phyloP scores from a whole-genome alignment of 2,888 invertebrate genomes.

The Synanthedon andrenaeformis region DNA sequence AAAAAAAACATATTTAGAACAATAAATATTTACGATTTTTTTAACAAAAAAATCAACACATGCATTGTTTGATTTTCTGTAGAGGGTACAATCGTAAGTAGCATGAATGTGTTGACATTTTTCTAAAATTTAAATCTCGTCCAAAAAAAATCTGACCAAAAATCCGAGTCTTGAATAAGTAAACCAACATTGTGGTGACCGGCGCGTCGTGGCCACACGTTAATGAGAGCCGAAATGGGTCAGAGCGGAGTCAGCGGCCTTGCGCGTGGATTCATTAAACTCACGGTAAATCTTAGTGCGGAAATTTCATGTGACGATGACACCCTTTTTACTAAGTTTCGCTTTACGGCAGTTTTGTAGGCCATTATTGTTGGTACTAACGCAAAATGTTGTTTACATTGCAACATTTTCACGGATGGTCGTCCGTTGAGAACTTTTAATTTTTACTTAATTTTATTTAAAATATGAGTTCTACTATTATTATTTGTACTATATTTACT shows the following conservation, averaged over 20 bases:
- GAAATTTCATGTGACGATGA: slow-evolving; percentile 4
- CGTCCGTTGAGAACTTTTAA: no score
- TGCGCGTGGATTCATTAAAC: slow-evolving; percentile 16
- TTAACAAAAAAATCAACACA: no score
- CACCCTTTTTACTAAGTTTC: slow-evolving; percentile 1
- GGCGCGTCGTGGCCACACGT: slow-evolving; percentile 41
- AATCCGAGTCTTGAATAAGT: slow-evolving; percentile 23
- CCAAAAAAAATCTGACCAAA: not conserved
- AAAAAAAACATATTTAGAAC: no score
- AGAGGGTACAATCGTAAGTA: no score
- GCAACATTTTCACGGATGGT: no score
- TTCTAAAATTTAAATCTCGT: not conserved
- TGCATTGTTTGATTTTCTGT: no score
- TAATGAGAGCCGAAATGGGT: slow-evolving; percentile 35
- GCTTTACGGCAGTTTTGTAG: not conserved
- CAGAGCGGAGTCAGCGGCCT: slow-evolving; percentile 15
- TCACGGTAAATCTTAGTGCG: slow-evolving; percentile 13
- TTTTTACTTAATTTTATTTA: no score
- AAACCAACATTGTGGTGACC: slow-evolving; percentile 43
- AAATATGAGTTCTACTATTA: no score
- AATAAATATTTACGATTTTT: no score
- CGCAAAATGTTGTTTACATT: not conserved
- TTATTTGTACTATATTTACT: no score
- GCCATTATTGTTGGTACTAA: not conserved
- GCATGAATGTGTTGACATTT: not conserved